Evolutionary conservation across 35 echinoderm and acorn worm species (phyloP).

Genomic region (Heliocidaris tuberculata): DNA sequence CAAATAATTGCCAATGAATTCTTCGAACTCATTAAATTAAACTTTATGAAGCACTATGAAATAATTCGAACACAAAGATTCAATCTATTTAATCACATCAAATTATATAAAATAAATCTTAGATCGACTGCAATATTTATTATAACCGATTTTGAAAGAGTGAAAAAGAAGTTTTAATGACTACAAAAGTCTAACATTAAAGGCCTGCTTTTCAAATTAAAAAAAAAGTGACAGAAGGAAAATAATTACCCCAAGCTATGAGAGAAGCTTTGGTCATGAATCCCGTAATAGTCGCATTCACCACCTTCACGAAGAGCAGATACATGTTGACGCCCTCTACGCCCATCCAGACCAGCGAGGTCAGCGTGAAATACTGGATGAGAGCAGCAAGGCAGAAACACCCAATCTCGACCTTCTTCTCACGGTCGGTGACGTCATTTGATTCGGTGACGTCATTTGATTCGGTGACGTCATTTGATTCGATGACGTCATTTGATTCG

Average conservation of each 20-base stretch:
- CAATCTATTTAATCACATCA: too few species aligned
- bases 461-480: too few species aligned
- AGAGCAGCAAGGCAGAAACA: conserved; percentile 39
- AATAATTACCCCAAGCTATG: conserved; percentile 55
- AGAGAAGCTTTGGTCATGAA: conserved; percentile 40
- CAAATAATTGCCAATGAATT: too few species aligned
- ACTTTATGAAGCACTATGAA: too few species aligned
- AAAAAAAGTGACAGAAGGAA: neutral
- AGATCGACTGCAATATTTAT: too few species aligned
- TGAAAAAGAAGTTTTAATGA: too few species aligned
- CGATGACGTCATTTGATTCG: neutral
- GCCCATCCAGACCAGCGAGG: conserved; percentile 58
- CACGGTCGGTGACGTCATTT: neutral
- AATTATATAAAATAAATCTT: too few species aligned
- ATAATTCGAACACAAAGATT: too few species aligned
- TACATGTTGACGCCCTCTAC: conserved; percentile 57
- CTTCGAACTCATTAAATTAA: too few species aligned
- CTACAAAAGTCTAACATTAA: too few species aligned
- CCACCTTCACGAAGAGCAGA: conserved; percentile 44
- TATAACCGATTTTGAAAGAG: too few species aligned
- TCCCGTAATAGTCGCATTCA: conserved; percentile 23
- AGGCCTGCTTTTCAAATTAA: neutral
- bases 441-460: too few species aligned
- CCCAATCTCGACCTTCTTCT: neutral
- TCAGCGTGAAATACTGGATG: conserved; percentile 61